Evolutionary conservation across 2,113 vertebrate genomes (phyloP).

Genomic region (Euleptes europaea): DNA sequence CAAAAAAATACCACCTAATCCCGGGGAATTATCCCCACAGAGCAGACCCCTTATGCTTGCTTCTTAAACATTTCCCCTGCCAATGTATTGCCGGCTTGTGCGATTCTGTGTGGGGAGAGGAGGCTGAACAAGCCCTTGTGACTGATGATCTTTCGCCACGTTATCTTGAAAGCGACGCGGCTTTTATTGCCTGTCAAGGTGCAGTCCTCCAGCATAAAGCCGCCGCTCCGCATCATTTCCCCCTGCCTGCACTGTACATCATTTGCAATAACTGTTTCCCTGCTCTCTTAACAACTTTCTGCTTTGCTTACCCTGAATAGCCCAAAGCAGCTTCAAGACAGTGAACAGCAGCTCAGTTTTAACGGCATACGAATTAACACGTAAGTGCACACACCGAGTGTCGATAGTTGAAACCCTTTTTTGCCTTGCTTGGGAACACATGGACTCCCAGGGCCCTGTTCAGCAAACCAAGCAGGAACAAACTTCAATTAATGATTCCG

Average conservation of each 20-base stretch:
- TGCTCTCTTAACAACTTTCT: conserved; percentile 67
- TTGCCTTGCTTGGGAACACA: conserved; percentile 31
- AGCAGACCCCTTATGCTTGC: not conserved
- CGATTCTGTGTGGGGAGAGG: conserved; percentile 38
- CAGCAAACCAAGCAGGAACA: conserved; percentile 35
- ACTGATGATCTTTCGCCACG: conserved; percentile 24
- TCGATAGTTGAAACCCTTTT: conserved; percentile 33
- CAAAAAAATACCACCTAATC: not conserved
- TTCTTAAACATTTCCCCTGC: not conserved
- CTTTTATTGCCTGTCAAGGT: conserved; percentile 53
- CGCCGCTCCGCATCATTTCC: conserved; percentile 40
- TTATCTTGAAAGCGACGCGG: conserved; percentile 13
- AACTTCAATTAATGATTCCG: conserved; percentile 41
- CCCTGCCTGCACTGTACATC: conserved; percentile 46
- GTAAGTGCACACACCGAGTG: conserved; percentile 78
- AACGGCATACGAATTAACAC: conserved; percentile 92
- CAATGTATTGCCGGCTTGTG: not conserved
- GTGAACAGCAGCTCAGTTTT: conserved; percentile 91
- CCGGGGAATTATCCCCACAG: not conserved
- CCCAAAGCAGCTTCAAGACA: conserved; percentile 94
- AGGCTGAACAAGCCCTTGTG: not conserved
- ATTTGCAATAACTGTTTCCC: conserved; percentile 57
- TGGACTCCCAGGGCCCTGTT: conserved; percentile 30
- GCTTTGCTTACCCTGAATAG: conserved; percentile 78
- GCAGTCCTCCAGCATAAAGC: conserved; percentile 35